Evolutionary conservation across 2,888 invertebrate species (phyloP).

Genomic region (Ornithoptera priamus): DNA sequence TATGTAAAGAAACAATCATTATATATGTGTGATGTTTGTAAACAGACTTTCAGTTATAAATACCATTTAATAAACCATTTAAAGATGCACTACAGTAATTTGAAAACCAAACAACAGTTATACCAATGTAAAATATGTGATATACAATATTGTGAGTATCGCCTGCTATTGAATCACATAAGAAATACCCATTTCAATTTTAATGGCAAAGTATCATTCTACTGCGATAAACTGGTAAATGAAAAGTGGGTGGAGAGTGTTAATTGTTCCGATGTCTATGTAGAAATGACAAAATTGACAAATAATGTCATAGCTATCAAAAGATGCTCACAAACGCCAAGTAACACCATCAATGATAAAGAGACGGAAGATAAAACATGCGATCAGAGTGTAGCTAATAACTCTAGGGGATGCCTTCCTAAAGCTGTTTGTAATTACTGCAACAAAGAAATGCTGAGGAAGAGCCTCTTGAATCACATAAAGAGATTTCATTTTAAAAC

Average conservation of each 20-base stretch:
- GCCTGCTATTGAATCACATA: slow-evolving; percentile 3
- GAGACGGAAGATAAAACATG: neutral
- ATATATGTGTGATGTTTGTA: slow-evolving; percentile 11
- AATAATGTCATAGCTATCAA: slow-evolving; percentile 18
- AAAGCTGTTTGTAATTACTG: too few species aligned
- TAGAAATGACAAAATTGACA: slow-evolving; percentile 18
- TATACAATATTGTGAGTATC: slow-evolving; percentile 14
- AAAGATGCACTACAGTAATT: neutral
- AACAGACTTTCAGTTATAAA: neutral
- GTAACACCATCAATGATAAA: too few species aligned
- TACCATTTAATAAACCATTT: slow-evolving; percentile 4
- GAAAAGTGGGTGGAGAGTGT: slow-evolving; percentile 15
- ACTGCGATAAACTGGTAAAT: slow-evolving; percentile 1
- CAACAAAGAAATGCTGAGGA: too few species aligned
- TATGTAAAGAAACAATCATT: neutral
- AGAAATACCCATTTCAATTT: slow-evolving; percentile 15
- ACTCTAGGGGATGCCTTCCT: too few species aligned
- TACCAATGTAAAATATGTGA: slow-evolving; percentile 8
- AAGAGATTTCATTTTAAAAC: too few species aligned
- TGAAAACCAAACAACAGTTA: too few species aligned
- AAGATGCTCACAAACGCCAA: neutral
- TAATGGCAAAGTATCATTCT: slow-evolving; percentile 5
- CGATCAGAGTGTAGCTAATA: too few species aligned
- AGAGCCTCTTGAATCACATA: too few species aligned
- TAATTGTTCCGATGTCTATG: neutral